Evolutionary conservation across 1,140 invertebrate genomes (phyloP).

Genomic region (Calosoma granatense): DNA sequence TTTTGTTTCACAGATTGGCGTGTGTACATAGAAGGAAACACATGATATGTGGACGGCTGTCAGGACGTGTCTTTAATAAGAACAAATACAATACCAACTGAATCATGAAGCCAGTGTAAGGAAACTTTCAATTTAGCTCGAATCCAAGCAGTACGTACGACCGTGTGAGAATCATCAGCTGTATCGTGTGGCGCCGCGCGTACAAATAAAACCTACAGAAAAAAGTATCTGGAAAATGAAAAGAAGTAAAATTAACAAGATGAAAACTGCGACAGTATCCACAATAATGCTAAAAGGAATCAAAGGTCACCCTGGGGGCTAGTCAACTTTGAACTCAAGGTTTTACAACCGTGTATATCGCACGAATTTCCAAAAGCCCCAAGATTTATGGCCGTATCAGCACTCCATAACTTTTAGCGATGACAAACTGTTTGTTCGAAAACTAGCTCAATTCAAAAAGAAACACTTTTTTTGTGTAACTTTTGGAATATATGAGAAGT

Average conservation of each 20-base stretch:
- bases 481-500: conserved; percentile 4
- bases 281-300: background rate
- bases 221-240: background rate
- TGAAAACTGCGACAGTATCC: background rate
- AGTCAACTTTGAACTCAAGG: background rate
- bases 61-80: conserved; percentile 3
- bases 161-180: background rate
- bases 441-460: conserved; percentile 8
- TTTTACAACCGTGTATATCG: background rate
- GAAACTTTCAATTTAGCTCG: background rate
- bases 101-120: background rate
- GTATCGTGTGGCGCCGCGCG: background rate
- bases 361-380: background rate
- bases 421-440: conserved; percentile 5
- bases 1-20: background rate
- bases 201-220: background rate
- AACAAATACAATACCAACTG: background rate
- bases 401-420: conserved; percentile 1
- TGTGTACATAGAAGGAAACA: too few species aligned
- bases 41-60: conserved; percentile 1
- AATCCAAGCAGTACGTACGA: background rate
- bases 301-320: too few species aligned
- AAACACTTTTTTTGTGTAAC: conserved; percentile 8
- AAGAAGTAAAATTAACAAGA: background rate
- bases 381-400: conserved; percentile 4